Base-by-base conservation (phyloP, 37 sponge, comb jelly and placozoan genomes). In the Aplysina aerophoba region DNA sequence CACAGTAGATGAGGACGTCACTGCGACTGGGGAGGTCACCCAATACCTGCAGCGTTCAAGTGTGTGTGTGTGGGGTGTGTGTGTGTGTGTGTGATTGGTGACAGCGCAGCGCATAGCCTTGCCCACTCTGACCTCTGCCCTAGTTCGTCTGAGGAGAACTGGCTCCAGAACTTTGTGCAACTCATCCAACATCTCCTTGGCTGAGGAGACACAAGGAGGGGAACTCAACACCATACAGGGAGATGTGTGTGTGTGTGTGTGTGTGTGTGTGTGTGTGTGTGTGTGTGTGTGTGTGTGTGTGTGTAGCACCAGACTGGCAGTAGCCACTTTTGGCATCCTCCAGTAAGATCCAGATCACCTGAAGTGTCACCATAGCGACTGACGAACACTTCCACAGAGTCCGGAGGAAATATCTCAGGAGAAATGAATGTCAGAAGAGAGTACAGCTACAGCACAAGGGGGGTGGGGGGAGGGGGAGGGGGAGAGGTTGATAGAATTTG, bases 1-100 rank as follows among this genome's bases (percentile, higher is more conserved):
- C 92, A 36, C 89, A 88, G 86, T 88, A 90, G 14, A 96, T 73
- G 50, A 90, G 80, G 41, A 89, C 85, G 64, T 95, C 94, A 55
- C 81, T 82, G 85, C 88, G 88, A 50, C 27, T 75, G 31, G 94
- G 94, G 17, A 94, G 81, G 65, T 90, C 86, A 40, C 73, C 44
- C 64, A 94, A 58, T 0, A 94, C 91, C 87, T 93, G 83, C 33
- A 41, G 63, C 15, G n/a, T n/a, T n/a, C n/a, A n/a, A n/a, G n/a
- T n/a, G n/a, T n/a, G n/a, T n/a, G n/a, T n/a, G n/a, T n/a, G n/a
- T n/a, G n/a, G n/a, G n/a, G n/a, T n/a, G n/a, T n/a, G n/a, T 44
- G 50, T 8, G 50, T 44, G 50, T 44, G 50, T 8, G 3, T 8
- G 50, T 44, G 50, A 44, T 44, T 8, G 8, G 50, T 44, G 6